Percentiles rank a stretch among this genome's conserved stretches.
phyloP scores from a whole-genome alignment of 1,140 invertebrate species.

The Eueides isabella region DNA sequence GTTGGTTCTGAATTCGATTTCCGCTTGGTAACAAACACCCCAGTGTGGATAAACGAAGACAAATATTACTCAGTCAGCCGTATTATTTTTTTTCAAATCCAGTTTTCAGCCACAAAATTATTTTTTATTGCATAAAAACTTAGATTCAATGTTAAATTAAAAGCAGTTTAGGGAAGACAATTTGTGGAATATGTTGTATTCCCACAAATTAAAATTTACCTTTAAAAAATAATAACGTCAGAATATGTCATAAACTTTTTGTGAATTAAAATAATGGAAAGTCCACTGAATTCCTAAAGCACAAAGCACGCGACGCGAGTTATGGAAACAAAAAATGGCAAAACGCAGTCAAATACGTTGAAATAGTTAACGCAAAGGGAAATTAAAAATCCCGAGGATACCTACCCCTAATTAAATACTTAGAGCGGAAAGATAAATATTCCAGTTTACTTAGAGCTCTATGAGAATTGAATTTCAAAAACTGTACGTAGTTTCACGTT shows the following conservation, averaged over 20 bases:
- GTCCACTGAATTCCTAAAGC: not conserved
- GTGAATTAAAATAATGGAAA: not conserved
- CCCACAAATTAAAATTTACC: not conserved
- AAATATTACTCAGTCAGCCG: no score
- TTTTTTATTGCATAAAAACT: no score
- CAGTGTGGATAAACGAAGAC: no score
- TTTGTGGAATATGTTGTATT: not conserved
- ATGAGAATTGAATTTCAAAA: slow-evolving; percentile 3
- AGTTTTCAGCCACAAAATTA: no score
- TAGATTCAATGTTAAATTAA: no score
- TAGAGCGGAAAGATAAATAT: not conserved
- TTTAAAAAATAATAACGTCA: not conserved
- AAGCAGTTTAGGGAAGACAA: not conserved
- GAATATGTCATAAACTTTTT: not conserved
- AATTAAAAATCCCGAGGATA: slow-evolving; percentile 12
- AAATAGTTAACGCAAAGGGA: not conserved
- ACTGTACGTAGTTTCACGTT: slow-evolving; percentile 1
- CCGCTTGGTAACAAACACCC: no score
- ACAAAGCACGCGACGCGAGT: not conserved
- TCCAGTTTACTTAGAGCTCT: not conserved
- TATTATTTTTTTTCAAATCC: no score
- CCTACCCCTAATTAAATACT: slow-evolving; percentile 7
- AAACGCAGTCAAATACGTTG: not conserved
- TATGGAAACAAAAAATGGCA: not conserved
- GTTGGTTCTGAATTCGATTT: no score